Base-by-base conservation (phyloP, 2,888 invertebrate species). In the Oscheius sp. region DNA sequence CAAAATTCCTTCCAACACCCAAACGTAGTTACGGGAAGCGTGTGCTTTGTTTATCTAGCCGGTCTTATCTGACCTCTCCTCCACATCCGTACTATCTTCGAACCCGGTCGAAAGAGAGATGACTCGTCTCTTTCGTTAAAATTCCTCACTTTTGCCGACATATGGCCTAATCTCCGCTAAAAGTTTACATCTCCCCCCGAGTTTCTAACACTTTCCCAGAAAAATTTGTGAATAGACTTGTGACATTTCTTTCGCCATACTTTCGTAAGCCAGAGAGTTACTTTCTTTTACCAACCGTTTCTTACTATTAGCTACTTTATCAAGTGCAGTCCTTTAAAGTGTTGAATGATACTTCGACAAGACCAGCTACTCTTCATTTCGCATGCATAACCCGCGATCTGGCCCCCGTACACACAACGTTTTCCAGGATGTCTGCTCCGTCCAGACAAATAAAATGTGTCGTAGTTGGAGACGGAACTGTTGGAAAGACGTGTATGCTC, bases 401-500 rank as follows among this genome's bases (percentile, higher is more conserved):
- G 42, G 21, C 21, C 21, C 21, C 42, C 3, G 42, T 42, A 42
- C 42, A 42, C 42, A 42, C 42, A 5, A 42, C 42, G 21, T 59
- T 59, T 29, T 33, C 59, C 62, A 72, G 53, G 53, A 89, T 89
- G 89, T 89, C 89, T 5, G 78, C 85, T 35, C 88, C 88, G 5
- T 85, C 87, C 3, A 58, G 91, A 76, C 92, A 92, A 77, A 92
- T 92, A 82, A 92, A 92, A 87, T 92, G 92, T 88, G 92, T 92
- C 35, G 92, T 92, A 11, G 92, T 92, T 29, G 92, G 92, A 3
- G 92, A 92, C 86, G 92, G 92, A 65, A 92, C 92, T 2, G 92
- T 92, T 13, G 92, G 92, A 42, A 92, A 92, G 87, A 92, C 92
- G 2, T 92, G 92, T 77, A 92, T 92, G 92, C 89, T 92, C 42